Base-by-base conservation (phyloP, 2,113 vertebrate species). In the Callionymus lyra region DNA sequence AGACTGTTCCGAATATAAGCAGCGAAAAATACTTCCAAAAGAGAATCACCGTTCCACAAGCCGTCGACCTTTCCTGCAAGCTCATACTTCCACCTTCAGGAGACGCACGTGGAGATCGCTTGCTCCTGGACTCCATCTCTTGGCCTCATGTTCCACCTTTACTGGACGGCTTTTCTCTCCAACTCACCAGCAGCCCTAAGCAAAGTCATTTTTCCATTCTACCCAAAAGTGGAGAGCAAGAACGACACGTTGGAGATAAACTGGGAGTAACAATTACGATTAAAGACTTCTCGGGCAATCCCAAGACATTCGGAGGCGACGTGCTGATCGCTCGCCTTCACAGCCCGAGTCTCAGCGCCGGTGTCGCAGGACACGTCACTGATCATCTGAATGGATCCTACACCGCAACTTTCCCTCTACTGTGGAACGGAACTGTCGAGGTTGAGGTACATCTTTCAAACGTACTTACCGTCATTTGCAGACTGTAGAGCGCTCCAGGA, bases 381-480 rank as follows among this genome's bases (percentile, higher is more conserved):
- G 95, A 99, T 74, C 88, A 89, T 58, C 80, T 59, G 21, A 90
- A 98, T 3, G 95, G 95, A n/a, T 82, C 87, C 67, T 99, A 97
- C 44, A 88, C 87, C 1, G 72, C 87, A 10, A 59, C 89, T 59
- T 94, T 99, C 37, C 88, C 87, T 2, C 79, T 99, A 49, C 84
- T 91, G 19, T 99, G 95, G 95, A 72, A 77, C 1, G 95, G 95
- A 14, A 69, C 75, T 16, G 85, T 87, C 6, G 73, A 67, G 47
- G 87, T 97, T 13, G 90, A 93, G 14, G 41, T 27, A 8, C 4
- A 27, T 4, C 21, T 4, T 27, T 8, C 4, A 8, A 8, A 27
- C 21, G 4, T 27, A 8, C 21, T 27, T 27, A 5, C 21, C 21
- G 21, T 27, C 21, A n/a, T n/a, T n/a, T n/a, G n/a, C n/a, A n/a